Base-by-base conservation (phyloP, 2,797 vertebrate species). In the Propithecus perrieri region DNA sequence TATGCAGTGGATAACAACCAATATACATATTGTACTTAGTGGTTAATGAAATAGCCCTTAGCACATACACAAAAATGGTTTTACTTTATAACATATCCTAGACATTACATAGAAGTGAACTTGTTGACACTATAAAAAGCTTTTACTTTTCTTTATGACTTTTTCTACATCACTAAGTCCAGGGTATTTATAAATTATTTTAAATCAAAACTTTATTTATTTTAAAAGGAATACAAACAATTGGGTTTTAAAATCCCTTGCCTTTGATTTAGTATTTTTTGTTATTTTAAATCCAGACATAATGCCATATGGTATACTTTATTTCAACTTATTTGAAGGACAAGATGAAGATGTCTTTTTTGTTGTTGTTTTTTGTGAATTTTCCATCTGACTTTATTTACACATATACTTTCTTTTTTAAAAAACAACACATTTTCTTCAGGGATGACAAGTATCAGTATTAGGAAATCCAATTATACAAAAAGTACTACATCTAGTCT, bases 401-500 rank as follows among this genome's bases (percentile, higher is more conserved):
- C 97, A 98, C 98, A 98, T 98, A 99, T 98, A 98, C 98, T 98
- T 98, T 98, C 97, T 98, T 98, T 98, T 98, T 98, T 95, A 95
- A 95, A 96, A 96, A 96, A 93, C 92, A 97, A 98, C 98, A 98
- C 98, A 98, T 97, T 98, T 98, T 98, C 98, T 96, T 97, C 96
- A 97, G 97, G 98, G 97, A 98, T 98, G 98, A 98, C 98, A 99
- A 98, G 98, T 98, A 98, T 98, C 98, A 98, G 98, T 98, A 98
- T 99, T 98, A 99, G 98, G 98, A 99, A 99, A 99, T 99, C 98
- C 98, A 99, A 98, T 99, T 99, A 98, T 99, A 99, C 98, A 98
- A 99, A 99, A 98, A 99, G 99, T 99, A 99, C 99, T 99, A 99
- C 99, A 99, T 98, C 98, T 98, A 98, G 98, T 98, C 98, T 98